phyloP scores from a whole-genome alignment of 2,797 vertebrate species.

The Crypturellus tataupa region DNA sequence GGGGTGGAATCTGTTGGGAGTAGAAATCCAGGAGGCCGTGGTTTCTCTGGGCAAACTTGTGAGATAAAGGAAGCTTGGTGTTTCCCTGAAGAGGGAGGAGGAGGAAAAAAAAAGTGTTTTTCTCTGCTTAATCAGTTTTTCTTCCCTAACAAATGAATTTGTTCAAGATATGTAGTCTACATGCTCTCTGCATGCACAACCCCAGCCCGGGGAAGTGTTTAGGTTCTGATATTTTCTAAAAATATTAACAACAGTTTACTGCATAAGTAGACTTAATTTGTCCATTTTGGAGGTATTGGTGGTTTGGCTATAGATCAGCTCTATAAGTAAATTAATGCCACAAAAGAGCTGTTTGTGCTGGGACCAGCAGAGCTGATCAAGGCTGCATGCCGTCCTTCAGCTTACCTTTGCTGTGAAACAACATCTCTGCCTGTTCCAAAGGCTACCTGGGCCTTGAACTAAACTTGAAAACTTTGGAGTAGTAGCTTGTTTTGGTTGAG shows the following conservation, averaged over 20 bases:
- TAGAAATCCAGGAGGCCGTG: background rate
- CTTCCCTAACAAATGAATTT: background rate
- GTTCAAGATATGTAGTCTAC: background rate
- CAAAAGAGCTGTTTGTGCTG: background rate
- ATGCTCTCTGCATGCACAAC: background rate
- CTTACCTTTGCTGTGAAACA: background rate
- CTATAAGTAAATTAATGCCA: background rate
- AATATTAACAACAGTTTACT: background rate
- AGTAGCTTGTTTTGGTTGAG: background rate
- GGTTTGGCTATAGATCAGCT: background rate
- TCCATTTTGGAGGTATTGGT: background rate
- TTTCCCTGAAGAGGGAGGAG: no score
- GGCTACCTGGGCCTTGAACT: background rate
- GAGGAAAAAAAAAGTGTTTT: background rate
- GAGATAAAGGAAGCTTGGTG: no score
- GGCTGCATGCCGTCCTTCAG: background rate
- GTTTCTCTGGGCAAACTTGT: background rate
- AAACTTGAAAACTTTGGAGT: background rate
- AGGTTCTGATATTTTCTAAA: background rate
- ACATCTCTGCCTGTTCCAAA: background rate
- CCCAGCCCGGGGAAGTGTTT: background rate
- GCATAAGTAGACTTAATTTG: background rate
- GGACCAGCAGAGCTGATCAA: background rate
- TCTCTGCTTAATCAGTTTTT: background rate
- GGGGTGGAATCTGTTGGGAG: background rate